Conservation (phyloP, 2,888 invertebrate species). For the Pristionchus entomophagus region DNA sequence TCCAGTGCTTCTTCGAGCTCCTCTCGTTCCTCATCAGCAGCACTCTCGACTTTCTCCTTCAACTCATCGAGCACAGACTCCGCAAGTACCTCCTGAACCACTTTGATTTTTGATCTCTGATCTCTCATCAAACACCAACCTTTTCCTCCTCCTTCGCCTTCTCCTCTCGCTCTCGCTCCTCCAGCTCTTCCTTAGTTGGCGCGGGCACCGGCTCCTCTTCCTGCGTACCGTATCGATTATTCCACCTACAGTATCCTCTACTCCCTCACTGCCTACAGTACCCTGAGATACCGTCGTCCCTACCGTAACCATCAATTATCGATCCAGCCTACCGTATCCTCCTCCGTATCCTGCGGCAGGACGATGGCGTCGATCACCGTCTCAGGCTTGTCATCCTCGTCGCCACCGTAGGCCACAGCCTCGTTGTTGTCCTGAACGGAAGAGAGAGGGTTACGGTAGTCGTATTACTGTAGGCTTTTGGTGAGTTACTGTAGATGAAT, state of each 20-base stretch:
- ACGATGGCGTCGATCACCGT: slow-evolving; percentile 17
- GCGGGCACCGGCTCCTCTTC: slow-evolving; percentile 24
- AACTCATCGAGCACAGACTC: background rate
- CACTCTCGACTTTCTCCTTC: background rate
- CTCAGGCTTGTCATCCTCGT: background rate
- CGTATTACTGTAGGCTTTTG: no score
- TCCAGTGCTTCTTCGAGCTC: background rate
- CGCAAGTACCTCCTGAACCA: background rate
- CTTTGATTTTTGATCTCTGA: background rate
- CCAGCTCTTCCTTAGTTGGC: background rate
- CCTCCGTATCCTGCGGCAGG: background rate
- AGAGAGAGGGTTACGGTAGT: background rate
- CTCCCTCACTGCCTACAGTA: no score
- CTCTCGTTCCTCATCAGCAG: background rate
- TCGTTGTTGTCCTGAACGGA: slow-evolving; percentile 38
- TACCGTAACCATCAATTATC: background rate
- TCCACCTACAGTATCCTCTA: no score
- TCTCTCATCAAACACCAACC: background rate
- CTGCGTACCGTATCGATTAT: background rate
- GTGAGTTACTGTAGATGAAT: background rate
- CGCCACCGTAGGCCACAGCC: slow-evolving; percentile 1
- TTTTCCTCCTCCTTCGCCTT: background rate
- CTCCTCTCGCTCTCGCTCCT: background rate
- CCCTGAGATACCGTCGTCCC: no score
- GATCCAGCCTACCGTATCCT: slow-evolving; percentile 3